Evolutionary conservation across 1,140 invertebrate genomes (phyloP), one percentile per base, ranked within the genome.

Genomic region (Drosophila mojavensis): DNA sequence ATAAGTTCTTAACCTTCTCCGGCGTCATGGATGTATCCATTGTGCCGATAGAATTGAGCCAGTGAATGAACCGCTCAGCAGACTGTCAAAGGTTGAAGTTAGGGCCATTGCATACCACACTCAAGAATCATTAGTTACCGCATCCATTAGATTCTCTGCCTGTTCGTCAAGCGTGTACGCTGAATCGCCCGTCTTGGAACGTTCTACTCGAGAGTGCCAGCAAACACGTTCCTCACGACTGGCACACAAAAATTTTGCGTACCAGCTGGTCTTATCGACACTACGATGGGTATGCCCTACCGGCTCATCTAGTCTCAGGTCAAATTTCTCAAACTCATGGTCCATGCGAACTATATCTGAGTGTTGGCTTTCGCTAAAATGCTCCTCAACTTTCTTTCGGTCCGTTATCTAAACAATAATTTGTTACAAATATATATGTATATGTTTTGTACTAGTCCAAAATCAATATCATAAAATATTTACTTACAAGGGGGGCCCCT

Each of bases 71-170:
- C 11, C 89, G 81, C 61, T 92, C 91, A 2, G 91, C 91, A 1
- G 91, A 90, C 90, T 91, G 20, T 2, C n/a, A 43, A 6, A 26
- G 15, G 36, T 11, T n/a, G n/a, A 30, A 28, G 9, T 26, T 60
- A 41, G 15, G 30, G 0, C 13, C 4, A 51, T 0, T 13, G 1
- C 2, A 26, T 17, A 5, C 50, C 4, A 51, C 1, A 4, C 5
- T 45, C 13, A 5, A 2, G 10, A 28, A 17, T 10, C 9, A 28
- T 17, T 7, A 20, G 75, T 69, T 24, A 91, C 91, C 39, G 91
- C 90, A 79, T 92, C 91, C 91, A 92, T 92, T 9, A 92, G 58
- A 36, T 92, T 76, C 33, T 92, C 91, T 0, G 91, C 90, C 41
- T 92, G 90, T 20, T 92, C 91, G 30, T 92, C 90, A 1, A 92